These are phyloP conservation scores for Callosobruchus maculatus DNA, from an alignment of 2,888 invertebrate genomes.

Conservation along the genomic window DNA sequence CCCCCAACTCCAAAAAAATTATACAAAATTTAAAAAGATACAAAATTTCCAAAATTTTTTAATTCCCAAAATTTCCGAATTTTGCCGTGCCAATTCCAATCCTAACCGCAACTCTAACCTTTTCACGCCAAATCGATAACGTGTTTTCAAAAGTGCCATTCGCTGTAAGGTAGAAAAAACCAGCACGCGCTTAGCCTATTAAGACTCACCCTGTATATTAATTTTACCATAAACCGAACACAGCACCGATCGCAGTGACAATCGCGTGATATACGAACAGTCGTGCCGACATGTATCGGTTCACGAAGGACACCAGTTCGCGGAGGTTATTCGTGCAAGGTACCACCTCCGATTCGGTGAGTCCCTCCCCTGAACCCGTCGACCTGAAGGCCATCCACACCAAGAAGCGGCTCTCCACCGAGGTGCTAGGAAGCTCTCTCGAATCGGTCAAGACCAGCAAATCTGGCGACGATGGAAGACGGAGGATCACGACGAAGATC, in stretches of 20 bases:
- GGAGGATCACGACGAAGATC: conserved; percentile 81
- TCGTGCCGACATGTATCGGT: conserved; percentile 63
- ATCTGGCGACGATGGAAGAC: conserved; percentile 72
- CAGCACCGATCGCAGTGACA: not conserved
- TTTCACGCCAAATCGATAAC: too few relatives aligned
- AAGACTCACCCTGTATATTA: not conserved
- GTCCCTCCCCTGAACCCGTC: conserved; percentile 41
- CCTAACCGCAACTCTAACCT: too few relatives aligned
- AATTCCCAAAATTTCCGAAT: too few relatives aligned
- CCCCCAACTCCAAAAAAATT: too few relatives aligned
- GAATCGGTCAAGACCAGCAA: conserved; percentile 81
- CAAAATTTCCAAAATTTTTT: too few relatives aligned
- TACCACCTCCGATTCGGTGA: conserved; percentile 44
- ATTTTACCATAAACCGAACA: not conserved
- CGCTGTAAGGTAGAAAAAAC: too few relatives aligned
- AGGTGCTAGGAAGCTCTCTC: conserved; percentile 79
- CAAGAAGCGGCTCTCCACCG: conserved; percentile 77
- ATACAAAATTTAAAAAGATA: too few relatives aligned
- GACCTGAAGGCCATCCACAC: conserved; percentile 75
- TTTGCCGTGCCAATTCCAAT: too few relatives aligned
- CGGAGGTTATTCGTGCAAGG: conserved; percentile 75
- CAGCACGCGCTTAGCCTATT: too few relatives aligned
- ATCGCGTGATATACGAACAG: not conserved
- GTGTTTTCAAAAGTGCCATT: too few relatives aligned
- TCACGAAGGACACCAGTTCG: conserved; percentile 65